A percentile compares a stretch with the other conserved stretches of the same genome.
phyloP scores from a whole-genome alignment of 2,888 invertebrate genomes.

The Eupsilia transversa region DNA sequence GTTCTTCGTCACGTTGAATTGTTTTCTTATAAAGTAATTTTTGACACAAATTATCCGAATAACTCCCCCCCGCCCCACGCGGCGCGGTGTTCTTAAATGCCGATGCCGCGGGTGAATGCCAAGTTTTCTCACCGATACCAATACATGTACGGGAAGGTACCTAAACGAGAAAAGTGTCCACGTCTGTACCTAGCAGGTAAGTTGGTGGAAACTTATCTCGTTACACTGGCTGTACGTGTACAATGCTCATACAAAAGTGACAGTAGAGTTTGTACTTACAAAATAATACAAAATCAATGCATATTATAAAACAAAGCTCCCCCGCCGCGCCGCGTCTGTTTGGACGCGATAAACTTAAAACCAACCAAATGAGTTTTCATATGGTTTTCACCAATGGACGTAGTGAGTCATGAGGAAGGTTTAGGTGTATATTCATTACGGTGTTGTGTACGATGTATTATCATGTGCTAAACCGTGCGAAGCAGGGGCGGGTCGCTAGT shows the following conservation, averaged over 20 bases:
- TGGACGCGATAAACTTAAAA: neutral
- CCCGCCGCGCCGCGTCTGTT: neutral
- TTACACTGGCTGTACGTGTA: neutral
- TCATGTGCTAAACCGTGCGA: neutral
- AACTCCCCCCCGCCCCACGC: neutral
- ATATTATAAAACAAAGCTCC: neutral
- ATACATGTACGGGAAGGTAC: neutral
- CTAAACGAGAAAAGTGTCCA: neutral
- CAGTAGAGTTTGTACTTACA: neutral
- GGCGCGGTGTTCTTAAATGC: neutral
- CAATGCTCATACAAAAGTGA: neutral
- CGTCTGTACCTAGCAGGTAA: neutral
- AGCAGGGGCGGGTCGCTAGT: neutral
- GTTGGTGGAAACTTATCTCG: neutral
- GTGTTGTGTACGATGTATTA: neutral
- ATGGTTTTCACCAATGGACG: neutral
- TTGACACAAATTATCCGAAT: neutral
- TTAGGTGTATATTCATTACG: too few species aligned
- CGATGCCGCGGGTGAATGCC: neutral
- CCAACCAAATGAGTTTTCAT: neutral
- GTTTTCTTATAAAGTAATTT: neutral
- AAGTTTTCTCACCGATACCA: conserved; percentile 3
- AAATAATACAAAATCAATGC: neutral
- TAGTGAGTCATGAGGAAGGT: too few species aligned
- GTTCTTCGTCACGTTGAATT: neutral